A percentile compares a stretch with the other conserved stretches of the same genome.
Conservation (phyloP, 2,888 invertebrate species). For the Microctonus aethiopoides region DNA sequence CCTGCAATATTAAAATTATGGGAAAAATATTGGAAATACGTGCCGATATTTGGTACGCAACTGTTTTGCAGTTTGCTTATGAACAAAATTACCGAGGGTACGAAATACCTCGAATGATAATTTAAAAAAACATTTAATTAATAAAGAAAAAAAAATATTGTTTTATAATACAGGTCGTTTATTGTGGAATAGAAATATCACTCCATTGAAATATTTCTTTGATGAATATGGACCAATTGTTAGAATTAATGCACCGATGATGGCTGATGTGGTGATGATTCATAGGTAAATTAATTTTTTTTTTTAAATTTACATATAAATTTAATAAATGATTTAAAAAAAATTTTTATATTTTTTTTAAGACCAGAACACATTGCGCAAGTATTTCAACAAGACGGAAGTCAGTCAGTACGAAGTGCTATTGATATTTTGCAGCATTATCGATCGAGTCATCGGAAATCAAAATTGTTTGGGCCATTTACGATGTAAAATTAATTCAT, state of each 20-base stretch:
- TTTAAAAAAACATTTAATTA: neutral
- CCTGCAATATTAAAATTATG: conserved; percentile 72
- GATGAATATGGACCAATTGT: conserved; percentile 75
- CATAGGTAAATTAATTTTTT: conserved; percentile 47
- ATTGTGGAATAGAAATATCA: conserved; percentile 67
- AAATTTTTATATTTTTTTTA: neutral
- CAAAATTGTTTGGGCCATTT: conserved; percentile 71
- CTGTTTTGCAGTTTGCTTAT: conserved; percentile 62
- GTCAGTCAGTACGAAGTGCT: conserved; percentile 72
- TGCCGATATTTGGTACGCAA: conserved; percentile 75
- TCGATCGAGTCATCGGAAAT: conserved; percentile 71
- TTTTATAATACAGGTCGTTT: conserved; percentile 60
- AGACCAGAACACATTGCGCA: conserved; percentile 75
- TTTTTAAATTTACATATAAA: neutral
- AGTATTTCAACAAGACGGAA: conserved; percentile 73
- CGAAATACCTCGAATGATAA: conserved; percentile 37
- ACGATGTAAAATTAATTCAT: conserved; percentile 69
- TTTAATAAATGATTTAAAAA: neutral
- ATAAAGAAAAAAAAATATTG: neutral
- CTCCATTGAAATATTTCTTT: conserved; percentile 67
- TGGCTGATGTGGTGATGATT: conserved; percentile 74
- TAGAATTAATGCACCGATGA: conserved; percentile 74
- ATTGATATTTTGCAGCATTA: conserved; percentile 76
- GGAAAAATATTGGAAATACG: conserved; percentile 72
- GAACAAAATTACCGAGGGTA: conserved; percentile 62